phyloP scores from a whole-genome alignment of 2,888 invertebrate species.

The Limnephilus rhombicus region DNA sequence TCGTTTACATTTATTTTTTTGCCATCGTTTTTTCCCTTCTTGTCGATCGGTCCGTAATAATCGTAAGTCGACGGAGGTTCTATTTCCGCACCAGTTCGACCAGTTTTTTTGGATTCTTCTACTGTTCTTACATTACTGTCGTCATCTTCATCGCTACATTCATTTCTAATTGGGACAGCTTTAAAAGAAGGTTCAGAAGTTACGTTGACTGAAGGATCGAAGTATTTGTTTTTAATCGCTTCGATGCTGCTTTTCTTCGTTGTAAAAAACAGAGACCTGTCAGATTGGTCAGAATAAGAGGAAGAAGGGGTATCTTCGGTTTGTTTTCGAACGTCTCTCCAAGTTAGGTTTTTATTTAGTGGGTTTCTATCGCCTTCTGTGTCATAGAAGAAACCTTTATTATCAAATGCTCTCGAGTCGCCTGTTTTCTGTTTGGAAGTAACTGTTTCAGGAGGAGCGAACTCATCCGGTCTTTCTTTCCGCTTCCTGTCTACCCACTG shows the following conservation, averaged over 20 bases:
- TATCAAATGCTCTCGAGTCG: constrained; percentile 69
- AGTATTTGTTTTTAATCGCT: constrained; percentile 65
- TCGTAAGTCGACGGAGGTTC: constrained; percentile 83
- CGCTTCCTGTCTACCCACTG: constrained; percentile 88
- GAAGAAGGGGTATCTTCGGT: neutral
- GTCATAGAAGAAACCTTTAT: constrained; percentile 70
- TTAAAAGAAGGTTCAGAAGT: constrained; percentile 47
- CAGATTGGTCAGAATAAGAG: constrained; percentile 57
- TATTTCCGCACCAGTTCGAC: constrained; percentile 75
- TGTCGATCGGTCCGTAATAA: constrained; percentile 78
- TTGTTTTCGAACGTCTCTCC: constrained; percentile 72
- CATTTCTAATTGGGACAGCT: constrained; percentile 56
- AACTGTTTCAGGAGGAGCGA: constrained; percentile 82
- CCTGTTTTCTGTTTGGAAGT: constrained; percentile 25
- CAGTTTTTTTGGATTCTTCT: constrained; percentile 55
- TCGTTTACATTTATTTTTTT: constrained; percentile 71
- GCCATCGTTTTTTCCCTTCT: constrained; percentile 53
- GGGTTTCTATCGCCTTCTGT: constrained; percentile 60
- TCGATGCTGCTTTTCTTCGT: constrained; percentile 67
- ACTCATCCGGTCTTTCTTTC: constrained; percentile 84
- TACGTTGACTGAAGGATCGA: constrained; percentile 61
- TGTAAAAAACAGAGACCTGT: constrained; percentile 70
- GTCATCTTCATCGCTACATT: constrained; percentile 50
- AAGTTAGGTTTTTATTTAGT: constrained; percentile 68
- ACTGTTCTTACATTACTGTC: neutral